phyloP scores from a whole-genome alignment of 2,888 invertebrate species.

The Pyrrhosoma nymphula region DNA sequence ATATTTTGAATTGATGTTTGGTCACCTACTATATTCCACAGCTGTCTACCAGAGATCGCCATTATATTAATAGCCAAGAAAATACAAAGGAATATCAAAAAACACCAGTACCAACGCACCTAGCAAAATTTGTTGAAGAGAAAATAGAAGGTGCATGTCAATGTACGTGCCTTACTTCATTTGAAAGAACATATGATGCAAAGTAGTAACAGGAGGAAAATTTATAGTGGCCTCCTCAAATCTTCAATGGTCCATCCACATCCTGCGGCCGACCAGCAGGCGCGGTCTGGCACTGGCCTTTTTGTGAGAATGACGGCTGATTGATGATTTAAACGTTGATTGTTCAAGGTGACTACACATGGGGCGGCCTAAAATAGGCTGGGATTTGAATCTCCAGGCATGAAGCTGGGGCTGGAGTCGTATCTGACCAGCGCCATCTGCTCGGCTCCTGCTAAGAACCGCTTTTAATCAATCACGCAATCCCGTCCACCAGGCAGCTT shows the following conservation, averaged over 20 bases:
- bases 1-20: no score
- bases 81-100: no score
- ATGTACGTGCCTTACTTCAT: neutral
- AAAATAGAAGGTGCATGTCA: neutral
- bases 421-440: neutral
- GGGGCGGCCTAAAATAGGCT: neutral
- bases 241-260: neutral
- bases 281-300: neutral
- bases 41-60: no score
- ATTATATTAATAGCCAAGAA: no score
- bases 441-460: neutral
- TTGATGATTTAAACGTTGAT: neutral
- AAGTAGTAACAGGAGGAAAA: neutral
- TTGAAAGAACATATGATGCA: neutral
- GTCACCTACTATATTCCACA: no score
- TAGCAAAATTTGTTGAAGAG: no score
- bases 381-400: neutral
- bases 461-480: neutral
- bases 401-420: neutral
- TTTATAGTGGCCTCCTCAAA: neutral
- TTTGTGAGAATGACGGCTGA: neutral
- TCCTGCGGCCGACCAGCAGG: neutral
- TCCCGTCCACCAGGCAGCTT: neutral
- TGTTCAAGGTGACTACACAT: neutral
- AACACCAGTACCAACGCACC: no score